These are phyloP conservation scores for Actinemys pallida DNA, from an alignment of 2,113 vertebrate species.

Conservation along the genomic window DNA sequence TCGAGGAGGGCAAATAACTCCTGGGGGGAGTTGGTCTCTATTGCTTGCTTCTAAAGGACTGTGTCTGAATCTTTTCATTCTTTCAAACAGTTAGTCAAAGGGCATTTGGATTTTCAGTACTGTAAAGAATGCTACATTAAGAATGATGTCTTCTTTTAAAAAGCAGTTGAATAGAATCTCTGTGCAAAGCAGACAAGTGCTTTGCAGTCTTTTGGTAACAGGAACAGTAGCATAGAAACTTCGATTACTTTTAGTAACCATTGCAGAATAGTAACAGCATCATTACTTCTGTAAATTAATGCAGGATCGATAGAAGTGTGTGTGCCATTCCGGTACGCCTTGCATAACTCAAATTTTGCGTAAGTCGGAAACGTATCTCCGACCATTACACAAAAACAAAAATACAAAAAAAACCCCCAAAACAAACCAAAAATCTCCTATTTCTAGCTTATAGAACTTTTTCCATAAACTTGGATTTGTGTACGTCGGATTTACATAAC, in stretches of 20 bases:
- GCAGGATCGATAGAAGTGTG: not conserved
- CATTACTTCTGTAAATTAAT: not conserved
- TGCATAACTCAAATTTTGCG: too few relatives aligned
- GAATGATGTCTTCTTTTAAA: constrained; percentile 17
- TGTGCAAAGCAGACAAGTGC: not conserved
- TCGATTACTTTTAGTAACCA: not conserved
- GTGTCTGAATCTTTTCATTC: constrained; percentile 42
- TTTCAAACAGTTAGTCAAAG: constrained; percentile 8
- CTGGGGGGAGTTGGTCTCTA: constrained; percentile 14
- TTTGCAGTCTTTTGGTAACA: not conserved
- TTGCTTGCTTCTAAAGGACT: constrained; percentile 6
- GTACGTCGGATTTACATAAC: too few relatives aligned
- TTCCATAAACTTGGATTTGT: too few relatives aligned
- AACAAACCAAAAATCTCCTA: too few relatives aligned
- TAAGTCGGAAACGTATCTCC: too few relatives aligned
- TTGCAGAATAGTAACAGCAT: not conserved
- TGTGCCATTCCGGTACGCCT: not conserved
- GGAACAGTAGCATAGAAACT: not conserved
- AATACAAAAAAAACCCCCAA: too few relatives aligned
- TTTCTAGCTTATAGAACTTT: too few relatives aligned
- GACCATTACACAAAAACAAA: too few relatives aligned
- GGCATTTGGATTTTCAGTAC: constrained; percentile 28
- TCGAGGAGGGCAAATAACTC: not conserved
- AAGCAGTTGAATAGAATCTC: not conserved
- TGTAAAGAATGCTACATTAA: constrained; percentile 4